Percentiles rank a stretch among this genome's conserved stretches.
Evolutionary conservation across 1,140 invertebrate genomes (phyloP).

Genomic region (Drosophila burlai): DNA sequence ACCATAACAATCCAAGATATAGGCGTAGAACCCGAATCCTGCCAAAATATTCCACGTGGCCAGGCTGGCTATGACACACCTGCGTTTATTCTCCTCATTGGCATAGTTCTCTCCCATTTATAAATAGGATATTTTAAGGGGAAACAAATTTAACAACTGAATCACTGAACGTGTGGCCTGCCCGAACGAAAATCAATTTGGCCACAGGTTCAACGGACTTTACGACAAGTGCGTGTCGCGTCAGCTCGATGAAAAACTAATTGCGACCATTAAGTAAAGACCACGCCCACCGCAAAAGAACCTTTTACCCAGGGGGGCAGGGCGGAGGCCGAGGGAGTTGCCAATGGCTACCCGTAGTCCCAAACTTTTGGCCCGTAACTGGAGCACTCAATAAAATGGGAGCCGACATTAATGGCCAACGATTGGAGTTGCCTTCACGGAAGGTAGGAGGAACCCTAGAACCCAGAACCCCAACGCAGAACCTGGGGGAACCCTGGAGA

Average conservation of each 20-base stretch:
- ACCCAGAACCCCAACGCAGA: background rate
- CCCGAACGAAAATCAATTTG: constrained; percentile 69
- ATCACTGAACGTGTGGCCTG: constrained; percentile 21
- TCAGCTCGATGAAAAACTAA: constrained; percentile 57
- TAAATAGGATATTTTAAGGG: constrained; percentile 7
- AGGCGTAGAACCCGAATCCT: constrained; percentile 28
- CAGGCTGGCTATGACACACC: constrained; percentile 1
- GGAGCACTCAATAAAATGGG: constrained; percentile 64
- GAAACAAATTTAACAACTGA: constrained; percentile 9
- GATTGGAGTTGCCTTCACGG: constrained; percentile 15
- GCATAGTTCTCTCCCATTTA: constrained; percentile 16
- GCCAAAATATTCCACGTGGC: constrained; percentile 15
- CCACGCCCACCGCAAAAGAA: constrained; percentile 24
- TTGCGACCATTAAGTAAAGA: constrained; percentile 60
- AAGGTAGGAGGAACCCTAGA: background rate
- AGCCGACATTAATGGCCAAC: constrained; percentile 25
- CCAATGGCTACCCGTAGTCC: constrained; percentile 13
- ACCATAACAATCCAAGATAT: constrained; percentile 27
- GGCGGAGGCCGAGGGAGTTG: constrained; percentile 6
- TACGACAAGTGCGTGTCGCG: constrained; percentile 71
- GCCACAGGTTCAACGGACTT: constrained; percentile 63
- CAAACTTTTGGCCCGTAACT: constrained; percentile 40
- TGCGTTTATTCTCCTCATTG: background rate
- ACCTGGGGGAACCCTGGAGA: background rate
- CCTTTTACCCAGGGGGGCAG: background rate